Evolutionary conservation across 2,113 vertebrate species (phyloP).

Genomic region (Phalacrocorax aristotelis): DNA sequence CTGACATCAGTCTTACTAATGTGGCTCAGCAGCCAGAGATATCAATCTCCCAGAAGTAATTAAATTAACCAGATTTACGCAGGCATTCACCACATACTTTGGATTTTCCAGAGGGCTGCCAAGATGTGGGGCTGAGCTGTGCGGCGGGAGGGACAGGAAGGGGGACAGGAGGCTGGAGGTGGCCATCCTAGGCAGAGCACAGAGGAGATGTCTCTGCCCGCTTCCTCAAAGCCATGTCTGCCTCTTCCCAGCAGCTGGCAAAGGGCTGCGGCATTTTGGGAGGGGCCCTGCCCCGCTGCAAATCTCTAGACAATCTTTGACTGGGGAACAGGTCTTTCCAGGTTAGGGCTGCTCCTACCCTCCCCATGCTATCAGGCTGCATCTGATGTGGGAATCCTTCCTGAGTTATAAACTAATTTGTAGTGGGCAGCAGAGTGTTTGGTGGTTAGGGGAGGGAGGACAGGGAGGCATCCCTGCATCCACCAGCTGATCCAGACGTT

Average conservation of each 20-base stretch:
- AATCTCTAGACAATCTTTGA: not conserved
- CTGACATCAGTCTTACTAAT: conserved; percentile 53
- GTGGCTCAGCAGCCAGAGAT: conserved; percentile 49
- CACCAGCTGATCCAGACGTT: not conserved
- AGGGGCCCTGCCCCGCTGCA: not conserved
- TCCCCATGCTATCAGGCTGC: conserved; percentile 10
- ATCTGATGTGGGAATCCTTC: conserved; percentile 23
- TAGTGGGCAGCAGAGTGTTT: conserved; percentile 24
- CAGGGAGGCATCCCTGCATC: not conserved
- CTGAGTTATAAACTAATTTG: conserved; percentile 47
- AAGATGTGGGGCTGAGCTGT: not conserved
- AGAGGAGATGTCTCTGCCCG: not conserved
- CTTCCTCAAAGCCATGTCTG: not conserved
- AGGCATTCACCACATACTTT: conserved; percentile 18
- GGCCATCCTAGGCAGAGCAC: not conserved
- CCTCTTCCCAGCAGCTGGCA: not conserved
- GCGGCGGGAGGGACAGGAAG: not conserved
- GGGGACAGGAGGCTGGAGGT: not conserved
- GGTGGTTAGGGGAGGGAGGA: conserved; percentile 10
- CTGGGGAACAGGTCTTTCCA: conserved; percentile 44
- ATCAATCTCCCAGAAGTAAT: conserved; percentile 52
- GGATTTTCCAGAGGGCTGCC: conserved; percentile 26
- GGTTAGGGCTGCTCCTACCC: conserved; percentile 43
- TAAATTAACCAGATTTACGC: conserved; percentile 14
- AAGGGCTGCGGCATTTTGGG: not conserved